These are phyloP conservation scores for Epinotia bilunana DNA, from an alignment of 2,888 invertebrate species.

Conservation along the genomic window DNA sequence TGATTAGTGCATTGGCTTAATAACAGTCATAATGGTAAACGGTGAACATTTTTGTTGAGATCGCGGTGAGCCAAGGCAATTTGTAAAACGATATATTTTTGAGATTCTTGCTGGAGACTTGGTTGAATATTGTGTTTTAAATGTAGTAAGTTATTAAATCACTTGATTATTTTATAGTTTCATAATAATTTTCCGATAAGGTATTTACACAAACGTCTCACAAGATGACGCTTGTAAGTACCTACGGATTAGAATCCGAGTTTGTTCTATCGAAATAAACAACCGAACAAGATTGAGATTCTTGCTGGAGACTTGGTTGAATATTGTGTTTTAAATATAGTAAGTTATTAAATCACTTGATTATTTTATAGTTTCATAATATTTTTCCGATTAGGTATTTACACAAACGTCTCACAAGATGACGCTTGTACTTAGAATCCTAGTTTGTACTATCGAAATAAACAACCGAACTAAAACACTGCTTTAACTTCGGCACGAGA, in stretches of 20 bases:
- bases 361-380: not conserved
- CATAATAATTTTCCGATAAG: not conserved
- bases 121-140: not conserved
- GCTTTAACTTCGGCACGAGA: not conserved
- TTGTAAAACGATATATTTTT: slow-evolving; percentile 48
- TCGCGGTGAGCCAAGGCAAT: slow-evolving; percentile 54
- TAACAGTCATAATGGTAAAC: slow-evolving; percentile 81
- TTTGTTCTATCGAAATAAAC: too few relatives aligned
- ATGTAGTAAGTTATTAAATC: too few relatives aligned
- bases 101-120: slow-evolving; percentile 11
- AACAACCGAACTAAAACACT: not conserved
- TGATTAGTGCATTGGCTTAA: slow-evolving; percentile 81
- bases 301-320: not conserved
- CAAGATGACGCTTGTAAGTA: not conserved
- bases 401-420: not conserved
- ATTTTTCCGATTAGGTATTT: not conserved
- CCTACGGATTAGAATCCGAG: not conserved
- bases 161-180: too few relatives aligned
- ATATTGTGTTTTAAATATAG: not conserved
- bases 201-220: not conserved
- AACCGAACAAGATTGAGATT: too few relatives aligned
- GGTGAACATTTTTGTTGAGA: slow-evolving; percentile 70
- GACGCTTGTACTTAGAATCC: too few relatives aligned
- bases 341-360: too few relatives aligned
- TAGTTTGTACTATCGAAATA: not conserved